Base-by-base conservation (phyloP, 1,140 invertebrate genomes). In the Zaprionus camerounensis region DNA sequence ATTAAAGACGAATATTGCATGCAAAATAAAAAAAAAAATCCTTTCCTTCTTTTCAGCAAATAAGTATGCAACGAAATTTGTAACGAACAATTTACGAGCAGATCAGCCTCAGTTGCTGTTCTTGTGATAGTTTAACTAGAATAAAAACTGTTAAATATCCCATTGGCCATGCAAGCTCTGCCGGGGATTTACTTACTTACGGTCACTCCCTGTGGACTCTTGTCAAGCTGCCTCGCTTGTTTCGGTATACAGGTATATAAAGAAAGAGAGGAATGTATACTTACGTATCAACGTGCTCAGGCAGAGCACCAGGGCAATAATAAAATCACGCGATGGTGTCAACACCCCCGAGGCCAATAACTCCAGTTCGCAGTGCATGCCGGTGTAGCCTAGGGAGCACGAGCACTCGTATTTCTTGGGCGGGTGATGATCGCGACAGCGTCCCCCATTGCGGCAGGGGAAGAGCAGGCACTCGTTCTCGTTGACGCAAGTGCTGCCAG, bases 291-390 rank as follows among this genome's bases (percentile, higher is more conserved):
- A 94, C 82, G 95, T 94, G 92, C 96, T 94, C 80, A 96, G 94
- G 94, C 96, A 97, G 93, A 95, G 94, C 91, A 96, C 94, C 92
- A 97, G 94, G 91, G 96, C 96, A 93, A 97, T 96, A 94, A 97
- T 96, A 94, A 97, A 97, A 94, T 97, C 96, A 92, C 95, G 95
- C 61, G 96, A 96, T 38, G 96, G 96, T 91, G 95, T 96, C 92
- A 96, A 95, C 91, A 96, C 95, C 72, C 96, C 96, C n/a, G 96
- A 95, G 71, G 95, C 95, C 56, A 95, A 94, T 70, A 96, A 93
- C 88, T 95, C 95, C 78, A 96, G 92, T 92, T 97, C 96, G 93
- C 97, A 98, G 93, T 97, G 94, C 70, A 94, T 94, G 69, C 97
- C 97, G 11, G 95, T 96, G 94, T 95, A 97, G 71, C 95, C 95